These are phyloP conservation scores for Albula glossodonta DNA, from an alignment of 2,113 vertebrate genomes.

Conservation along the genomic window DNA sequence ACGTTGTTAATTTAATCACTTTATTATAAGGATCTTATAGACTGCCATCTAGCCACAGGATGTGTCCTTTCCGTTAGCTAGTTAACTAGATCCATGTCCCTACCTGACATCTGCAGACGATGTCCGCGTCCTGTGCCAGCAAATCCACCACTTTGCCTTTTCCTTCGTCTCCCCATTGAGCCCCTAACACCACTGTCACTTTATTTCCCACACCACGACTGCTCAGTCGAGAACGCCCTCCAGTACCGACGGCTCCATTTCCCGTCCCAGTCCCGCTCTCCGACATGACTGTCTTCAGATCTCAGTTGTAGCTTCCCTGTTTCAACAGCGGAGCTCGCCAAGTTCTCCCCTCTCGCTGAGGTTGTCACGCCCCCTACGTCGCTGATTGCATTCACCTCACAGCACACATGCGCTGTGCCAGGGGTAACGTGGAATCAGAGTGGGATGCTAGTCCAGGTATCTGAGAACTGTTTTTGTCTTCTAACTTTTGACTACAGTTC, in stretches of 20 bases:
- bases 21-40: not conserved
- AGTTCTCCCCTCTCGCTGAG: not conserved
- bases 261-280: constrained; percentile 50
- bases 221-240: constrained; percentile 13
- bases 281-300: constrained; percentile 61
- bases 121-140: constrained; percentile 91
- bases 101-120: constrained; percentile 98
- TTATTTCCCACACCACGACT: constrained; percentile 74
- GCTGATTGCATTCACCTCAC: not conserved
- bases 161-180: constrained; percentile 94
- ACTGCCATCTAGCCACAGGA: constrained; percentile 10
- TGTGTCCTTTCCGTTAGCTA: constrained; percentile 26
- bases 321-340: not conserved
- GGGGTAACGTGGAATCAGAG: too few relatives aligned
- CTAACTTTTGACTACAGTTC: too few relatives aligned
- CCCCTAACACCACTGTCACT: constrained; percentile 91
- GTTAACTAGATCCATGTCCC: not conserved
- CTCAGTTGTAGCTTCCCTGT: constrained; percentile 34
- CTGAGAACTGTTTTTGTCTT: too few relatives aligned
- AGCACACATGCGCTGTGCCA: not conserved
- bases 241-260: constrained; percentile 37
- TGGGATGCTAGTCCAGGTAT: too few relatives aligned
- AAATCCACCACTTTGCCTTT: constrained; percentile 96
- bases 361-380: constrained; percentile 2
- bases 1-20: too few relatives aligned